A percentile compares a stretch with the other conserved stretches of the same genome.
Evolutionary conservation across 2,888 invertebrate species (phyloP).

Genomic region (Volucella inflata): DNA sequence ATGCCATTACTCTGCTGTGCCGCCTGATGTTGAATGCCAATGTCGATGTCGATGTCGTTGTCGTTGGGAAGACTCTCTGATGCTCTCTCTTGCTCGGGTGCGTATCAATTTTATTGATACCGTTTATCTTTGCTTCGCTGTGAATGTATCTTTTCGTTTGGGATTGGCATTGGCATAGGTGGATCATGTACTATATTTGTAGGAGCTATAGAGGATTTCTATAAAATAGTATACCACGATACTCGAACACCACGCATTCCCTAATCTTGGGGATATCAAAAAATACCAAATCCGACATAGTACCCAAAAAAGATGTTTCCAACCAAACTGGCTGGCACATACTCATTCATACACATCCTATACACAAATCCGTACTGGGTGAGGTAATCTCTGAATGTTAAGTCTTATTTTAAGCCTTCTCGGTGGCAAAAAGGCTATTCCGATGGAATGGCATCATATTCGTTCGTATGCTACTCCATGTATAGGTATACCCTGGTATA

Average conservation of each 20-base stretch:
- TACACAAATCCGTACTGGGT: constrained; percentile 35
- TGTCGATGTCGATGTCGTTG: constrained; percentile 33
- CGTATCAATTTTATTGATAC: constrained; percentile 65
- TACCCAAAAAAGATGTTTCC: constrained; percentile 36
- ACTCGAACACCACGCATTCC: constrained; percentile 16
- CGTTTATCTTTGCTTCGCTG: constrained; percentile 56
- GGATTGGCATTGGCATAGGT: constrained; percentile 39
- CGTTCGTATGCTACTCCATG: constrained; percentile 7
- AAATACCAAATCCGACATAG: constrained; percentile 24
- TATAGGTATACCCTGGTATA: no score
- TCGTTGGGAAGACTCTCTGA: constrained; percentile 3
- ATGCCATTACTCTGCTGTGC: constrained; percentile 46
- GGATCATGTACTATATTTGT: constrained; percentile 45
- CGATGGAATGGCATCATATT: constrained; percentile 58
- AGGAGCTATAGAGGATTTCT: constrained; percentile 60
- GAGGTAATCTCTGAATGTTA: constrained; percentile 67
- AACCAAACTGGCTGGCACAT: neutral
- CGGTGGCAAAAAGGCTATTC: constrained; percentile 57
- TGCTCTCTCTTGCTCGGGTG: constrained; percentile 43
- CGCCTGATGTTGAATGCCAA: constrained; percentile 39
- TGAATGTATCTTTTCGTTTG: constrained; percentile 31
- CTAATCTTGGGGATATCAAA: constrained; percentile 63
- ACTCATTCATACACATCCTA: neutral
- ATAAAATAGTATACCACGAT: constrained; percentile 48
- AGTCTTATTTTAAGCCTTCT: constrained; percentile 64